Percentiles rank a stretch among this genome's conserved stretches.
Evolutionary conservation across 2,797 vertebrate species (phyloP).

Genomic region (Artibeus jamaicensis): DNA sequence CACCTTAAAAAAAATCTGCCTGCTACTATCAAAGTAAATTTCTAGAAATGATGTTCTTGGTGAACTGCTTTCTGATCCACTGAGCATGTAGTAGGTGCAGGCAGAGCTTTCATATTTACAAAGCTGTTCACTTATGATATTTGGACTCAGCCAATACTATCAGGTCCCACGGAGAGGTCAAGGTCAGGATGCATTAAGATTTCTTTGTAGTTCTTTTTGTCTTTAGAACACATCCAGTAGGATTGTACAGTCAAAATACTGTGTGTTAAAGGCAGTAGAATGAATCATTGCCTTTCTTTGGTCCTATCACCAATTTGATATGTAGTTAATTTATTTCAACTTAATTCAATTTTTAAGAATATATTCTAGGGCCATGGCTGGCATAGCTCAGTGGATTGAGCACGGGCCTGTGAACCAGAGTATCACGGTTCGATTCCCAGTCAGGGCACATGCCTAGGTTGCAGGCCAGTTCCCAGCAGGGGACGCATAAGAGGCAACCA

Average conservation of each 20-base stretch:
- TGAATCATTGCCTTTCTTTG: background rate
- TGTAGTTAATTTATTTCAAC: background rate
- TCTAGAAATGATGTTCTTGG: background rate
- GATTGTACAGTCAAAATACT: background rate
- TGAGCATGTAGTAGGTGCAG: background rate
- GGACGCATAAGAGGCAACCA: too few species aligned
- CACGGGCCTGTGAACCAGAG: too few species aligned
- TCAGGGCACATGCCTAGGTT: too few species aligned
- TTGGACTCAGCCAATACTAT: background rate
- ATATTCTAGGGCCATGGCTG: too few species aligned
- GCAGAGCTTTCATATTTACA: background rate
- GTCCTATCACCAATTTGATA: background rate
- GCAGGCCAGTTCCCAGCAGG: too few species aligned
- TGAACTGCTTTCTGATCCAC: background rate
- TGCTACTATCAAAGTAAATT: background rate
- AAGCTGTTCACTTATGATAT: background rate
- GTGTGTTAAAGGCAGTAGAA: background rate
- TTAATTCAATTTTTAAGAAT: background rate
- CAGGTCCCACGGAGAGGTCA: background rate
- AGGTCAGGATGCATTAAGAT: background rate
- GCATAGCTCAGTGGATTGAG: too few species aligned
- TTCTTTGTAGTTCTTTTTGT: background rate
- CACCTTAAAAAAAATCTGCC: background rate
- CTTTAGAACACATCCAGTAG: background rate
- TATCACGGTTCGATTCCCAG: too few species aligned